Evolutionary conservation across 2,888 invertebrate species (phyloP), one percentile per base, ranked within the genome.

Genomic region (Lamellibrachia satsuma): DNA sequence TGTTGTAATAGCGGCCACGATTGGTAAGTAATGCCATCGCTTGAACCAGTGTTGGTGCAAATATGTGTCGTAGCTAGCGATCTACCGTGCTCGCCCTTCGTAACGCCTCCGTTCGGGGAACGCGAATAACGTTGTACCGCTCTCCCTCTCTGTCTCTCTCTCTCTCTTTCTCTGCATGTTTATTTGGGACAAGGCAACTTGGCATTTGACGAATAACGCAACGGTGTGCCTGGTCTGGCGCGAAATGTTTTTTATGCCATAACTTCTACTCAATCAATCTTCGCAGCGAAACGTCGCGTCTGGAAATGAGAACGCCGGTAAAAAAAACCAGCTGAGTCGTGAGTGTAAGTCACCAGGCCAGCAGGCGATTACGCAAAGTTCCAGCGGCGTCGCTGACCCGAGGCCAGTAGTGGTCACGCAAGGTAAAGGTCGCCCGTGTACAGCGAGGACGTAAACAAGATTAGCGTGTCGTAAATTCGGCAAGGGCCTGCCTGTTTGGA

Each of bases 111-210:
- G 22, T 75, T 75, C 75, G 75, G n/a, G 15, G 75, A 75, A 75
- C 75, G 75, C 60, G 60, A 60, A 7, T 3, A 60, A 22, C 75
- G 75, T 75, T 22, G n/a, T 75, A 22, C 75, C 75, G 75, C 22
- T 60, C 60, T 15, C 60, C 22, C 75, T 75, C 39, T 39, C 39
- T 39, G 39, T 39, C 39, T 39, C 39, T 39, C 39, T 39, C 39
- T 39, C 39, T 39, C 39, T 39, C 39, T 39, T 0, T 39, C 22
- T n/a, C 4, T 75, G 75, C 75, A 75, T 11, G 75, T 75, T 75
- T 75, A 75, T 75, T 75, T 75, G 75, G 75, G 75, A 75, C 75
- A 75, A 75, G 75, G 75, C 75, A 75, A 75, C 75, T 75, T n/a
- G 75, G 75, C 75, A 22, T 75, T 15, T 75, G 75, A 75, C 75